A percentile compares a stretch with the other conserved stretches of the same genome.
Evolutionary conservation across 2,113 vertebrate genomes (phyloP).

Genomic region (Stercorarius parasiticus): DNA sequence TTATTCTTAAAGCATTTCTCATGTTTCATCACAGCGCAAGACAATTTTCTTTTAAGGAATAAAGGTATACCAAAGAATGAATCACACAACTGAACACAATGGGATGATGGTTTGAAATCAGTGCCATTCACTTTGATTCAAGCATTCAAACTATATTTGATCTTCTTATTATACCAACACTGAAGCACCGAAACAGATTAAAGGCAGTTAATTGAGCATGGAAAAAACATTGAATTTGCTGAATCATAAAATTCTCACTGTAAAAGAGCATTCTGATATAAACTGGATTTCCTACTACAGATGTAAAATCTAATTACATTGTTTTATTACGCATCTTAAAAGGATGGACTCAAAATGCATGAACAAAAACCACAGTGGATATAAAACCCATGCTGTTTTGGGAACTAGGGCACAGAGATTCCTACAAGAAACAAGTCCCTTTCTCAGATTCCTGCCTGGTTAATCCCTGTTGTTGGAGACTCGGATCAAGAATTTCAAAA

Average conservation of each 20-base stretch:
- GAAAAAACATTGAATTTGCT: neutral
- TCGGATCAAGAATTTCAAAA: neutral
- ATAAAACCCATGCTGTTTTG: neutral
- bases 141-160: constrained; percentile 6
- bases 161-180: constrained; percentile 23
- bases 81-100: neutral
- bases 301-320: neutral
- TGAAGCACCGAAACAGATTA: constrained; percentile 38
- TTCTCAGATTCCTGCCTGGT: neutral
- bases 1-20: neutral
- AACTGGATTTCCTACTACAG: constrained; percentile 9
- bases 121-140: neutral
- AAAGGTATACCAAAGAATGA: neutral
- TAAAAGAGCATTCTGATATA: neutral
- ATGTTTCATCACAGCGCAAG: neutral
- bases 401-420: neutral
- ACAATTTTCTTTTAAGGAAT: neutral
- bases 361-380: neutral
- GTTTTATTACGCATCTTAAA: neutral
- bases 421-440: neutral
- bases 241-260: constrained; percentile 32
- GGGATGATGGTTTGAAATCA: neutral
- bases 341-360: neutral
- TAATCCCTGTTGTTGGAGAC: neutral
- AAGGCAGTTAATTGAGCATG: constrained; percentile 34